phyloP scores from a whole-genome alignment of 2,113 vertebrate species.

The Ctenodactylus gundi region DNA sequence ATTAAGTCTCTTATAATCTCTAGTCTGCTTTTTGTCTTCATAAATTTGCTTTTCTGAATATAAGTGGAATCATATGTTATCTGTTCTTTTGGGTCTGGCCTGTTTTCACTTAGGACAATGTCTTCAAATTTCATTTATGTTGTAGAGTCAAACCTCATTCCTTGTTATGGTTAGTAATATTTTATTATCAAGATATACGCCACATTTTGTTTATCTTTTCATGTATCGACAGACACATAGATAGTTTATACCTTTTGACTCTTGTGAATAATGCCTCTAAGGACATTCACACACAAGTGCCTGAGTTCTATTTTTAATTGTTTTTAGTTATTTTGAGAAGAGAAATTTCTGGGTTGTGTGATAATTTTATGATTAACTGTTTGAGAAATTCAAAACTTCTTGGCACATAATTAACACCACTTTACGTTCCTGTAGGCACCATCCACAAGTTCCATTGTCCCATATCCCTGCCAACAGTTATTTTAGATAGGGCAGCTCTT shows the following conservation, averaged over 20 bases:
- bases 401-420: not conserved
- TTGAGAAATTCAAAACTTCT: not conserved
- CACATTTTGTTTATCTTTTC: not conserved
- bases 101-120: not conserved
- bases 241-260: not conserved
- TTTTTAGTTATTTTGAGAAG: not conserved
- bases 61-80: not conserved
- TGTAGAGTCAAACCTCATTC: not conserved
- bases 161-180: not conserved
- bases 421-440: no score
- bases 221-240: no score
- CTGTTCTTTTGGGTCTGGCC: not conserved
- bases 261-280: not conserved
- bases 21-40: not conserved
- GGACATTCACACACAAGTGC: not conserved
- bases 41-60: not conserved
- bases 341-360: not conserved
- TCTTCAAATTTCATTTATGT: not conserved
- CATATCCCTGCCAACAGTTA: not conserved
- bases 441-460: not conserved
- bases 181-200: not conserved
- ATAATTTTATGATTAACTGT: not conserved
- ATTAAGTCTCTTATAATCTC: not conserved
- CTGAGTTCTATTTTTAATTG: not conserved
- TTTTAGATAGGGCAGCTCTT: not conserved